Percentiles rank a stretch among this genome's conserved stretches.
These are phyloP conservation scores for Triplophysa tibetana DNA, from an alignment of 2,113 vertebrate species.

Conservation along the genomic window DNA sequence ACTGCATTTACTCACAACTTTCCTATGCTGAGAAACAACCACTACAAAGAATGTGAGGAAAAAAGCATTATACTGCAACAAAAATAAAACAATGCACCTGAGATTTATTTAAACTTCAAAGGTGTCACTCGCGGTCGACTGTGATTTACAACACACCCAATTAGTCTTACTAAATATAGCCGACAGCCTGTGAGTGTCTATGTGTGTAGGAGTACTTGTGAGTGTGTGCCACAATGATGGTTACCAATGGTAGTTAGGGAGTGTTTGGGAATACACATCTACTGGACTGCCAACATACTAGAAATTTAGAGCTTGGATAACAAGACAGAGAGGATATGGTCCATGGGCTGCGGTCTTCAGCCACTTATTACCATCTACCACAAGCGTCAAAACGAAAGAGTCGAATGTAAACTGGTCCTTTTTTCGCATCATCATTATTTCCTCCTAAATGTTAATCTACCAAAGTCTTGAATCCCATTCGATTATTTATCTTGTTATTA, in stretches of 20 bases:
- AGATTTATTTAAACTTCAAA: conserved; percentile 61
- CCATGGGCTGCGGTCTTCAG: conserved; percentile 47
- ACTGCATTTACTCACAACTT: not conserved
- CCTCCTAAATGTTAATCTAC: conserved; percentile 39
- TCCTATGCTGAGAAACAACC: conserved; percentile 6
- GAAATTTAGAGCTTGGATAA: conserved; percentile 59
- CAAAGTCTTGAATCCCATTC: not conserved
- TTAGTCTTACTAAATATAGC: conserved; percentile 63
- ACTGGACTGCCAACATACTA: conserved; percentile 59
- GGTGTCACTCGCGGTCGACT: conserved; percentile 55
- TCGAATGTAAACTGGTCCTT: conserved; percentile 30
- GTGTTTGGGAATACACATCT: conserved; percentile 61
- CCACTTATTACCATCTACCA: conserved; percentile 55
- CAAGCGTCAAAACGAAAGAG: conserved; percentile 37
- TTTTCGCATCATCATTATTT: conserved; percentile 35
- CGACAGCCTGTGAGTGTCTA: conserved; percentile 12
- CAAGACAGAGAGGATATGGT: conserved; percentile 61
- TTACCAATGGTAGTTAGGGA: conserved; percentile 56
- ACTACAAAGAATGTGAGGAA: not conserved
- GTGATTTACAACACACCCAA: conserved; percentile 61
- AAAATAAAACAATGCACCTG: conserved; percentile 57
- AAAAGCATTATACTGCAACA: conserved; percentile 26
- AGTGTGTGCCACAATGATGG: conserved; percentile 51
- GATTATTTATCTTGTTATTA: not conserved
- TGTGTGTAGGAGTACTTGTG: conserved; percentile 38